phyloP scores from a whole-genome alignment of 2,113 vertebrate species.

The Hippoglossus stenolepis region DNA sequence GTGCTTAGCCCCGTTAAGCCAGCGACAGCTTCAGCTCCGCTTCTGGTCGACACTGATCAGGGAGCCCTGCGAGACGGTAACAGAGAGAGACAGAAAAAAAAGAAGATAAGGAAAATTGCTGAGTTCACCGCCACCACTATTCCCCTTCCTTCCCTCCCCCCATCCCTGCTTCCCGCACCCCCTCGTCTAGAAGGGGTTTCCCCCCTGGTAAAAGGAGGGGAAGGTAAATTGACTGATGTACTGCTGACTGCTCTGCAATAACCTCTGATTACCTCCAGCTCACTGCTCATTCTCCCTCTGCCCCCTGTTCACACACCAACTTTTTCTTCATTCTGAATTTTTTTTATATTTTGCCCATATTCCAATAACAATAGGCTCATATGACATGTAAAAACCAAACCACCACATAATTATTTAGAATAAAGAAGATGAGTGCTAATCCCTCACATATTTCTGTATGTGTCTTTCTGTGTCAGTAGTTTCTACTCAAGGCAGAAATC shows the following conservation, averaged over 20 bases:
- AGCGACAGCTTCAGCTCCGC: constrained; percentile 53
- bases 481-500: not conserved
- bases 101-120: constrained; percentile 54
- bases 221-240: constrained; percentile 47
- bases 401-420: no score
- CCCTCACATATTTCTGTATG: not conserved
- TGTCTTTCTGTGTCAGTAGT: not conserved
- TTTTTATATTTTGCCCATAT: no score
- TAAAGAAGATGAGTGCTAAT: not conserved
- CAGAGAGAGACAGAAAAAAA: constrained; percentile 23
- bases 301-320: not conserved
- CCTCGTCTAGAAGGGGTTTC: constrained; percentile 44
- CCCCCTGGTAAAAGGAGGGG: constrained; percentile 49
- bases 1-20: constrained; percentile 68
- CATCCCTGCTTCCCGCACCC: constrained; percentile 23
- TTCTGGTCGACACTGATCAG: constrained; percentile 58
- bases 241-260: constrained; percentile 37
- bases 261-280: constrained; percentile 40
- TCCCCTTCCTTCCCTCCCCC: not conserved
- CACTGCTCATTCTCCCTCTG: not conserved
- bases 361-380: not conserved
- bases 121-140: constrained; percentile 45
- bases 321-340: not conserved
- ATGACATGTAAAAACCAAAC: not conserved
- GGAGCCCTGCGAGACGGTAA: constrained; percentile 50